These are phyloP conservation scores for Stenotaenia linearis DNA, from an alignment of 2,888 invertebrate species.

Conservation along the genomic window DNA sequence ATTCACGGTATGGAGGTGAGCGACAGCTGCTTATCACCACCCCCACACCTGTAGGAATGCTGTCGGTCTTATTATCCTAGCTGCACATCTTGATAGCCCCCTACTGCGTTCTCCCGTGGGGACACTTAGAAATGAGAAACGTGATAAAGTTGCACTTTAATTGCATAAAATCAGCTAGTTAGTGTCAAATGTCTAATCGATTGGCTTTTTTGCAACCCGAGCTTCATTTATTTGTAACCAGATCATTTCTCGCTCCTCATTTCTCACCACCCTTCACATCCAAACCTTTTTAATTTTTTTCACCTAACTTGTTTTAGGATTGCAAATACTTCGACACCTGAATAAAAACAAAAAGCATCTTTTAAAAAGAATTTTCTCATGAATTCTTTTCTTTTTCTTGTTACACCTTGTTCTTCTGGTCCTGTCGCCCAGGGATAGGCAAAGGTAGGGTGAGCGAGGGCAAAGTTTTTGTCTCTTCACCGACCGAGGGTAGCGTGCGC, in stretches of 20 bases:
- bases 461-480: constrained; percentile 5
- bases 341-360: neutral
- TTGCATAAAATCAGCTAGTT: neutral
- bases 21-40: constrained; percentile 11
- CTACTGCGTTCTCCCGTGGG: neutral
- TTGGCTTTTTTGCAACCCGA: neutral
- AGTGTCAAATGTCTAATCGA: neutral
- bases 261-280: neutral
- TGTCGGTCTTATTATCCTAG: neutral
- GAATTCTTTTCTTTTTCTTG: neutral
- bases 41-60: constrained; percentile 19
- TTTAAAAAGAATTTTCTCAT: neutral
- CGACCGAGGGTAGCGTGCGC: constrained; percentile 8
- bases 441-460: neutral
- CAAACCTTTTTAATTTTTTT: neutral
- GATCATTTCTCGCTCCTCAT: neutral
- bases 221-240: neutral
- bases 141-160: neutral
- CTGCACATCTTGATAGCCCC: constrained; percentile 5
- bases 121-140: neutral
- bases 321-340: neutral
- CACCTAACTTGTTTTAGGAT: neutral
- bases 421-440: neutral
- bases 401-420: neutral
- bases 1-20: neutral